Evolutionary conservation across 2,888 invertebrate genomes (phyloP).

Genomic region (Argyra leucocephala): DNA sequence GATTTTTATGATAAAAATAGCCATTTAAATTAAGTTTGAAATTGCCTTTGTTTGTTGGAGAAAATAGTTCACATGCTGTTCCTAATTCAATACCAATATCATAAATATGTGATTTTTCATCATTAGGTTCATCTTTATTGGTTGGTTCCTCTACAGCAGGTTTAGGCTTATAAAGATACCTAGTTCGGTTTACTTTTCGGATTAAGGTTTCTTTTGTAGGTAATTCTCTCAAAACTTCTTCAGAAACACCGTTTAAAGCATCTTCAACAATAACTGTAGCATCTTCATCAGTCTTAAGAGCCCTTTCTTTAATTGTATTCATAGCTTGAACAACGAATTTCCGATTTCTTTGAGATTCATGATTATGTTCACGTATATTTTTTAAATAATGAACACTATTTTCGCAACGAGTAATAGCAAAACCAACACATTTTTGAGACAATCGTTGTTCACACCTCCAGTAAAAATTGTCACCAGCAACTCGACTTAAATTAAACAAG

Average conservation of each 20-base stretch:
- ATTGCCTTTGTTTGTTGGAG: constrained; percentile 10
- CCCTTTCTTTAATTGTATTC: constrained; percentile 2
- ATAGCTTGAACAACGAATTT: constrained; percentile 2
- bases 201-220: not conserved
- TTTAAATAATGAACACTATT: constrained; percentile 8
- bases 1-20: constrained; percentile 9
- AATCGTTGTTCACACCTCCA: constrained; percentile 5
- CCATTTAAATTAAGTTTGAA: constrained; percentile 12
- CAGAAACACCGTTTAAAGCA: not conserved
- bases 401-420: not conserved
- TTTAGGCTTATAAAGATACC: not conserved
- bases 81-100: not conserved
- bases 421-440: not conserved
- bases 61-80: constrained; percentile 5
- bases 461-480: not conserved
- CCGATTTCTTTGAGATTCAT: not conserved
- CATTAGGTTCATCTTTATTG: not conserved
- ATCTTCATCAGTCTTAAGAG: constrained; percentile 1
- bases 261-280: not conserved
- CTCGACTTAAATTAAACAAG: not conserved
- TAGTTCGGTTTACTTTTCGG: not conserved
- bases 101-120: constrained; percentile 7
- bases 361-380: constrained; percentile 2
- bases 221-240: not conserved
- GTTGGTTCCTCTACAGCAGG: not conserved